Evolutionary conservation across 2,888 invertebrate species (phyloP).

Genomic region (Hemicrepidius hirtus): DNA sequence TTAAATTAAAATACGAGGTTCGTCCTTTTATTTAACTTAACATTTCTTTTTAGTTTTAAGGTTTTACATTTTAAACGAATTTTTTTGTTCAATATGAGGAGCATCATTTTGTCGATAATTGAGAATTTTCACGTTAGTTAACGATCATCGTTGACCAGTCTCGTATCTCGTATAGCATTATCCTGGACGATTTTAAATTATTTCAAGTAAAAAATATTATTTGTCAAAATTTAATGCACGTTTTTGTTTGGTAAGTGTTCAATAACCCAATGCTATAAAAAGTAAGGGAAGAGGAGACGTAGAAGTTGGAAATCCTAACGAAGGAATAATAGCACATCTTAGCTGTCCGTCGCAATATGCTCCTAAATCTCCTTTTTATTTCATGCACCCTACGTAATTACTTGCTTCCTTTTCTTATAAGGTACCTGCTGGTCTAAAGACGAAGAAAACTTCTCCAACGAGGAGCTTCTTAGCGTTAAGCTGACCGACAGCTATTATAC

Average conservation of each 20-base stretch:
- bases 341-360: constrained; percentile 59
- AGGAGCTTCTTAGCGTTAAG: constrained; percentile 52
- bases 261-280: constrained; percentile 53
- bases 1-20: constrained; percentile 45
- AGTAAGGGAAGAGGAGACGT: constrained; percentile 33
- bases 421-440: constrained; percentile 6
- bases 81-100: constrained; percentile 1
- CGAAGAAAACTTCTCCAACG: constrained; percentile 40
- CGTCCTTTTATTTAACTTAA: constrained; percentile 31
- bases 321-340: constrained; percentile 58
- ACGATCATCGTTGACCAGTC: too few species aligned
- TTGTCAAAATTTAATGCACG: constrained; percentile 13
- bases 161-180: too few species aligned
- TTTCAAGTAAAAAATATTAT: not conserved
- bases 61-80: constrained; percentile 22
- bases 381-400: constrained; percentile 26
- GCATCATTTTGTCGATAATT: not conserved
- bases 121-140: too few species aligned
- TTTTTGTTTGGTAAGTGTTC: constrained; percentile 45
- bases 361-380: constrained; percentile 43
- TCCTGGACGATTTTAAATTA: too few species aligned
- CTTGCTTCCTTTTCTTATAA: constrained; percentile 10
- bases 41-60: constrained; percentile 1
- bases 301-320: constrained; percentile 56
- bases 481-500: constrained; percentile 60